A percentile compares a stretch with the other conserved stretches of the same genome.
Conservation (phyloP, 1,140 invertebrate genomes). For the Trigoniulus corallinus region DNA sequence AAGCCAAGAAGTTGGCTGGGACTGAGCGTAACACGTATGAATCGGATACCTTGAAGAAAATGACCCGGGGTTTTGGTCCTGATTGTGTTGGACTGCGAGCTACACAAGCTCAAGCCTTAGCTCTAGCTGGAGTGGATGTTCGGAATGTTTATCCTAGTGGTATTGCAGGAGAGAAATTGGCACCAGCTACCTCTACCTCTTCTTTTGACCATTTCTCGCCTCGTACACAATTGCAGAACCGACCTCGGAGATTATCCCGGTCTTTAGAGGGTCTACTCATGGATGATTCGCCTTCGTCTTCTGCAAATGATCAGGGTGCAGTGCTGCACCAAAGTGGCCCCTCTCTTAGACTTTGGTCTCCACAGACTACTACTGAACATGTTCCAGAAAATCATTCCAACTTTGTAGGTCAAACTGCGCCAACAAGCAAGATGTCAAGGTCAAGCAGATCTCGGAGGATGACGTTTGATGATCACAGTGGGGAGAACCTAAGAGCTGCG, state of each 20-base stretch:
- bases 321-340: no score
- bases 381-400: no score
- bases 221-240: slow-evolving; percentile 1
- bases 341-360: no score
- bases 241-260: slow-evolving; percentile 21
- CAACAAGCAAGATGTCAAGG: no score
- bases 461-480: no score
- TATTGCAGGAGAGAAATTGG: slow-evolving; percentile 12
- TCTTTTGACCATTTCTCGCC: no score
- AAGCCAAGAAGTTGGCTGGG: slow-evolving; percentile 16
- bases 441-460: no score
- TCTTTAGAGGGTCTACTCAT: slow-evolving; percentile 42
- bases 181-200: neutral
- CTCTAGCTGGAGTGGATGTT: slow-evolving; percentile 3
- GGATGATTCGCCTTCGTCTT: neutral
- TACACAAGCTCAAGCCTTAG: neutral
- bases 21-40: slow-evolving; percentile 19
- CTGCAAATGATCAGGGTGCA: neutral
- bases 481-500: no score
- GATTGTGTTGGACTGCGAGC: neutral
- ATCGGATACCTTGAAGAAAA: slow-evolving; percentile 16
- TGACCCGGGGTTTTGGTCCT: slow-evolving; percentile 9
- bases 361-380: no score
- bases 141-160: slow-evolving; percentile 15
- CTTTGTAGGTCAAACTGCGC: no score